Conservation (phyloP, 2,113 vertebrate species). For the Athene noctua region DNA sequence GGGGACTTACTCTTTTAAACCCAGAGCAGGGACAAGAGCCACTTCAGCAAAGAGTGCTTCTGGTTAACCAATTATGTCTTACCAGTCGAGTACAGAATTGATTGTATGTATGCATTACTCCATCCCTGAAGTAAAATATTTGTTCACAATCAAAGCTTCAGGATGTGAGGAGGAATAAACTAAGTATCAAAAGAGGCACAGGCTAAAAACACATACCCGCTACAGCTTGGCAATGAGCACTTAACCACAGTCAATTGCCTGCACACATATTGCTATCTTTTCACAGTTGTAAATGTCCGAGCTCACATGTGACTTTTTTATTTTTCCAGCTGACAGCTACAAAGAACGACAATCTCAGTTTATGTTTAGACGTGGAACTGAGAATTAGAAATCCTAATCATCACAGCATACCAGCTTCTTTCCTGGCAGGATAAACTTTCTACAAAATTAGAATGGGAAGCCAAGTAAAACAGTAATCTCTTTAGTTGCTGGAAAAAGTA, state of each 20-base stretch:
- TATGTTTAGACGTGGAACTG: not conserved
- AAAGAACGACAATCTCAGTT: not conserved
- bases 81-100: not conserved
- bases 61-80: not conserved
- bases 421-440: not conserved
- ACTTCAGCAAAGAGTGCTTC: not conserved
- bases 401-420: not conserved
- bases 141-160: not conserved
- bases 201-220: not conserved
- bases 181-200: not conserved
- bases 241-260: not conserved
- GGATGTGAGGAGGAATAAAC: not conserved
- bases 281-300: not conserved
- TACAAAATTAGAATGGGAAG: not conserved
- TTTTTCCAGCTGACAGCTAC: not conserved
- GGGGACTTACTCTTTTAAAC: not conserved
- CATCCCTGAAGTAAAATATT: not conserved
- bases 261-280: not conserved
- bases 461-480: constrained; percentile 13
- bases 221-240: not conserved
- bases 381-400: not conserved
- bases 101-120: not conserved
- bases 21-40: not conserved
- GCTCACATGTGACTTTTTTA: not conserved
- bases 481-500: not conserved